Evolutionary conservation across 2,113 vertebrate genomes (phyloP), one percentile per base, ranked within the genome.

Genomic region (Mormoops blainvillei): DNA sequence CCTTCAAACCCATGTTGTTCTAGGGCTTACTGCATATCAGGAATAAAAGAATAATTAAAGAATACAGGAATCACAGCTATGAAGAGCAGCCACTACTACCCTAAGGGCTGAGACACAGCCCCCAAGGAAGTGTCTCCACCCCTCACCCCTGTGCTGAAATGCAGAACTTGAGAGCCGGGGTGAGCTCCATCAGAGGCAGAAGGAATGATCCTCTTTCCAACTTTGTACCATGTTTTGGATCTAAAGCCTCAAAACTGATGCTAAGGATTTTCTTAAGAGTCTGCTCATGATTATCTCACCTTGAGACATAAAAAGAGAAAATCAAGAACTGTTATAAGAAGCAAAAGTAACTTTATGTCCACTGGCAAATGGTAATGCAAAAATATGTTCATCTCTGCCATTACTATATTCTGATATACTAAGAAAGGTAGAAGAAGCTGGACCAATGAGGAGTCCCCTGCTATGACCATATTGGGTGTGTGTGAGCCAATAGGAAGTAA

Each of bases 211-310:
- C 50, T 70, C 56, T 93, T 85, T 65, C 89, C 67, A 87, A 50
- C 2, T 84, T 88, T 16, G 6, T 33, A 15, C n/a, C 19, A 43
- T 5, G 2, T 58, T 91, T 95, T 71, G 33, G 18, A 92, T 8
- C 38, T 94, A 58, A 0, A 38, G 9, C 15, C 56, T 90, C 65
- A 54, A 89, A 89, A 31, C 12, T 24, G 54, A 22, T 31, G 33
- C 41, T 41, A 61, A 54, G 33, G 11, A 45, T 84, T 86, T 89
- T 94, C 93, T 92, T 92, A 87, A 76, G 80, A 96, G 63, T 85
- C 43, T 87, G 16, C 28, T 84, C 81, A 15, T 65, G 48, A 16
- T 80, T 41, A 74, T 83, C 70, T 74, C 74, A 87, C n/a, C 88
- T 36, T 52, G 48, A 38, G 33, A 89, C 50, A 83, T 68, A 43